Evolutionary conservation across 2,113 vertebrate genomes (phyloP), one percentile per base, ranked within the genome.

Genomic region (Cyanoramphus novaezelandiae): DNA sequence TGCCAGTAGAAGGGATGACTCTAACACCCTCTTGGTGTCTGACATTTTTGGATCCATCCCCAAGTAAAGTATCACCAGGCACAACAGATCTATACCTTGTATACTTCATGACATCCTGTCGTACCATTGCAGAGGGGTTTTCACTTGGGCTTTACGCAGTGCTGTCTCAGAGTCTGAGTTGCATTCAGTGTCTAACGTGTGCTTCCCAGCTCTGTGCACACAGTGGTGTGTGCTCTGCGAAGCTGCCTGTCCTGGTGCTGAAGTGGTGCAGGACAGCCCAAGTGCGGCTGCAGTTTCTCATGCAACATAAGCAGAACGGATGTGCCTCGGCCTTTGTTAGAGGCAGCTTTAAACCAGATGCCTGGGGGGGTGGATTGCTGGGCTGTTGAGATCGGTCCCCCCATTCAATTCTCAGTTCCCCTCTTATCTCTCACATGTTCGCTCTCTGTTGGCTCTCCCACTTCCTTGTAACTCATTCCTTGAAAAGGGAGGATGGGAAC

Each of bases 131-230:
- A 55, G 71, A 33, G 57, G 6, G 9, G 50, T 86, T 79, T 81
- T 83, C 55, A 37, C 3, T 2, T 17, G 8, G 21, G 33, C 20
- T 86, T 55, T 69, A n/a, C 53, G 21, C 0, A 0, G 28, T 31
- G 21, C 52, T 23, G 13, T 81, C 28, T 27, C 46, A 33, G 72
- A 15, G 33, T 11, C 0, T 21, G 43, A 41, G 8, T 13, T 3
- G 6, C 28, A 50, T 67, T 47, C 63, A 2, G 7, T 63, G 46
- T 43, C 82, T 25, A 28, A 3, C 1, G 2, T 5, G 0, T 3
- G 4, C 29, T 43, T 33, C 16, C 16, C 52, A 55, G 60, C 11
- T 2, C 46, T 15, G 0, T 6, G 27, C 44, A 18, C 2, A 3
- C 39, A 35, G 27, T 4, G 23, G 3, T 23, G 3, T 0, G 6